Base-by-base conservation (phyloP, 2,888 invertebrate species). In the Blastobasis adustella region DNA sequence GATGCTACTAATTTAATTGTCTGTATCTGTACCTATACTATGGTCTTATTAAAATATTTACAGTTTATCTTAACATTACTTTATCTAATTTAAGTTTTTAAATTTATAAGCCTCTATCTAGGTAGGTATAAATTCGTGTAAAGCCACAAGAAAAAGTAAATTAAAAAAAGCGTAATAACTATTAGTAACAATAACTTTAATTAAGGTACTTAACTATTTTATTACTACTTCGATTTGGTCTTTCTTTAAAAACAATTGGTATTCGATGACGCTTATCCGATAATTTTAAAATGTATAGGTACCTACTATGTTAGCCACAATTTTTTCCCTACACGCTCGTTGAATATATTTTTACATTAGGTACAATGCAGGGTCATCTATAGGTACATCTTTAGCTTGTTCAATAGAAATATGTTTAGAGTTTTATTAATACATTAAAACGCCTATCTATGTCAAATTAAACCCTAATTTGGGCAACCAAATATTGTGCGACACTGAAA, bases 151-250 rank as follows among this genome's bases (percentile, higher is more conserved):
- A 57, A 57, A 56, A 60, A 66, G 67, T 62, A 56, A 62, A 67
- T 62, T 55, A 62, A 66, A 63, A 60, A 62, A 70, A 71, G 73
- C 71, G 65, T 78, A 75, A 61, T 66, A 69, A 64, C 65, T 65
- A 60, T 66, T 60, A 59, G 23, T 23, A 23, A 23, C 23, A 23
- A 23, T 23, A 23, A 23, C 23, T 23, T 23, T 23, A 23, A 23
- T 23, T 23, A 23, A 65, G 58, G 62, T 68, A 70, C 61, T 63
- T 57, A 60, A 51, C 59, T 61, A 56, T 61, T 62, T 62, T 60
- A 63, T 60, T 66, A 67, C 56, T 61, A 66, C 62, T 63, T 69
- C 68, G 69, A 66, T 70, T 71, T 67, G 65, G 63, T 70, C 66
- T 67, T 68, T 63, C 63, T 60, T 61, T 69, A 66, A 66, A 66